Base-by-base conservation (phyloP, 53 echinoderm and acorn worm species). In the Glandiceps talaboti region DNA sequence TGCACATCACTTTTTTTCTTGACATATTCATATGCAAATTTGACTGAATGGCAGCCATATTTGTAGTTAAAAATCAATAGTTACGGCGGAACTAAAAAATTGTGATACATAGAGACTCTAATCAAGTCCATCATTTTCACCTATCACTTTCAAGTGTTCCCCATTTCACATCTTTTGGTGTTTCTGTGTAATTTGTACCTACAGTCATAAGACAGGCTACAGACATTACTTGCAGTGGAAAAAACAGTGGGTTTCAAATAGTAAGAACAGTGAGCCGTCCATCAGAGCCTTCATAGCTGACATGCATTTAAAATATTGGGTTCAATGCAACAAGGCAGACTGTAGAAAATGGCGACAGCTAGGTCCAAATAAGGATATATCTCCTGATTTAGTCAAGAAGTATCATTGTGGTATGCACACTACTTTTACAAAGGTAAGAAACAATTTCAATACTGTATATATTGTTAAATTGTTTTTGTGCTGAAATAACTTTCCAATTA, bases 261-360 rank as follows among this genome's bases (percentile, higher is more conserved):
- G 97, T 27, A 99, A 99, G 83, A n/a, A n/a, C n/a, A 99, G 93
- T 0, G 99, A 99, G 77, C 93, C 99, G 26, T 91, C 88, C 79
- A 82, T 94, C 29, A 94, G 91, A 33, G 85, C 92, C 31, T 99
- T 89, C 88, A 86, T 99, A 90, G 91, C 89, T 1, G 99, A 99
- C 77, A 85, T 86, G 74, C 84, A 91, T 29, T 82, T 99, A 6
- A 93, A 91, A 0, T 94, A 91, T 83, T 99, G 99, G 99, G 84
- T 99, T 64, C 94, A 91, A 77, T 94, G 93, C 77, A 94, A 82
- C 33, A 82, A 86, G 75, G 76, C 85, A 27, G 89, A 76, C 28
- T 94, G 93, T 75, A 84, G 83, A 31, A 99, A 94, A 29, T 94
- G 99, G 93, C 82, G 99, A 27, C 77, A 80, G 27, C 79, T 89